Conservation (phyloP, 2,113 vertebrate genomes). For the Cnemophilus loriae region DNA sequence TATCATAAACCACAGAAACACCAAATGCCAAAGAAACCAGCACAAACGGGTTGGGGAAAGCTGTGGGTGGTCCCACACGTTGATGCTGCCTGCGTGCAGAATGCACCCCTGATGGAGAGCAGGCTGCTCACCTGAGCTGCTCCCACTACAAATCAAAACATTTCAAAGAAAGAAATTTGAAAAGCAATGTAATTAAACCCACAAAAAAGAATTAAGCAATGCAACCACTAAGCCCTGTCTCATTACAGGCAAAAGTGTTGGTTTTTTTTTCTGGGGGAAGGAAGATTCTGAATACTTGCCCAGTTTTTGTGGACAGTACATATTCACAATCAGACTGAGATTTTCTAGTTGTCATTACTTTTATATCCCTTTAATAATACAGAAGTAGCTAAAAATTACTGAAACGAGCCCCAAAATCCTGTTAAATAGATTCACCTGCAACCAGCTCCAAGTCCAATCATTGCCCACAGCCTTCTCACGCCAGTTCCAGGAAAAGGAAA, state of each 20-base stretch:
- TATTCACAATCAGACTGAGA: background rate
- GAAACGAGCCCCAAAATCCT: background rate
- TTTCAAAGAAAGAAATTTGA: accelerated
- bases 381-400: background rate
- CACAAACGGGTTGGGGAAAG: background rate
- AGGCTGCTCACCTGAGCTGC: background rate
- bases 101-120: background rate
- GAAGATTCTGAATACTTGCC: background rate
- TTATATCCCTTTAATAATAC: background rate
- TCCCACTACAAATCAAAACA: background rate
- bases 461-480: background rate
- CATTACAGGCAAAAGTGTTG: background rate
- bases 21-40: background rate
- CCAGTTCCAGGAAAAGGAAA: background rate
- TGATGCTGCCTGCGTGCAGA: background rate
- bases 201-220: background rate
- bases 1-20: background rate
- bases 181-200: background rate
- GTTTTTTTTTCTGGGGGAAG: background rate
- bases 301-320: background rate
- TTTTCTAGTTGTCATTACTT: background rate
- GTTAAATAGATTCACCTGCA: background rate
- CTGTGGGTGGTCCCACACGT: accelerated
- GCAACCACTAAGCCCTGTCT: background rate
- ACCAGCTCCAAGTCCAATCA: background rate